These are phyloP conservation scores for Lutjanus argentimaculatus DNA, from an alignment of 2,797 vertebrate genomes.

Conservation along the genomic window DNA sequence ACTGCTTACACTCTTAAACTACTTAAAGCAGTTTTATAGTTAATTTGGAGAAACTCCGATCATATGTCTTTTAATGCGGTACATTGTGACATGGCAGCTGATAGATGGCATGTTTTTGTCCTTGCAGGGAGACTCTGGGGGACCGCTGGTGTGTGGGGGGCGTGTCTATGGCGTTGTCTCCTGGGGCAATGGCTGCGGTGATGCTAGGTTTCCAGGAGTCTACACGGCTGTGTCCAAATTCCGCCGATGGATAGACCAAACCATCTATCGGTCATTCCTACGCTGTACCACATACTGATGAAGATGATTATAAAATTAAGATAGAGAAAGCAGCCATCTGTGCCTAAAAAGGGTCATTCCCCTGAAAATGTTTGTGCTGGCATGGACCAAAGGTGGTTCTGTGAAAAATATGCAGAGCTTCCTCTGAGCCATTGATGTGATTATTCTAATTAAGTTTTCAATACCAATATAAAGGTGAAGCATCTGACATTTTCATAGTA, in stretches of 20 bases:
- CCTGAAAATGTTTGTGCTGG: background rate
- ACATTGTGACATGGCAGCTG: slow-evolving; percentile 14
- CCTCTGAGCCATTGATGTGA: slow-evolving; percentile 12
- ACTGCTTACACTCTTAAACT: no score
- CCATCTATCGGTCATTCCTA: slow-evolving; percentile 77
- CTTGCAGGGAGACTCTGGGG: slow-evolving; percentile 86
- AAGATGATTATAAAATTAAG: background rate
- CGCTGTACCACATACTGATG: slow-evolving; percentile 67
- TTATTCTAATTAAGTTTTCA: slow-evolving; percentile 18
- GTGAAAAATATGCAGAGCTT: slow-evolving; percentile 14
- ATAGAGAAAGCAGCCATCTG: background rate
- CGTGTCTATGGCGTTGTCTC: slow-evolving; percentile 86
- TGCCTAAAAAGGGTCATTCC: slow-evolving; percentile 4
- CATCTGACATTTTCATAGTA: background rate
- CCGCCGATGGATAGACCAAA: slow-evolving; percentile 86
- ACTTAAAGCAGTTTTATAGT: background rate
- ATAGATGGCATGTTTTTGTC: slow-evolving; percentile 36
- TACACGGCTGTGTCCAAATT: slow-evolving; percentile 86
- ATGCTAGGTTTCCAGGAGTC: slow-evolving; percentile 84
- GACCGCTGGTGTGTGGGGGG: slow-evolving; percentile 84
- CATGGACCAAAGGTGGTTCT: background rate
- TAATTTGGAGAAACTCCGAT: slow-evolving; percentile 13
- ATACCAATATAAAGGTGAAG: background rate
- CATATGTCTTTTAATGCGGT: background rate
- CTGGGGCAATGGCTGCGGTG: slow-evolving; percentile 86